Percentiles rank a stretch among this genome's conserved stretches.
These are phyloP conservation scores for Thaumetopoea pityocampa DNA, from an alignment of 1,140 invertebrate species.

Conservation along the genomic window DNA sequence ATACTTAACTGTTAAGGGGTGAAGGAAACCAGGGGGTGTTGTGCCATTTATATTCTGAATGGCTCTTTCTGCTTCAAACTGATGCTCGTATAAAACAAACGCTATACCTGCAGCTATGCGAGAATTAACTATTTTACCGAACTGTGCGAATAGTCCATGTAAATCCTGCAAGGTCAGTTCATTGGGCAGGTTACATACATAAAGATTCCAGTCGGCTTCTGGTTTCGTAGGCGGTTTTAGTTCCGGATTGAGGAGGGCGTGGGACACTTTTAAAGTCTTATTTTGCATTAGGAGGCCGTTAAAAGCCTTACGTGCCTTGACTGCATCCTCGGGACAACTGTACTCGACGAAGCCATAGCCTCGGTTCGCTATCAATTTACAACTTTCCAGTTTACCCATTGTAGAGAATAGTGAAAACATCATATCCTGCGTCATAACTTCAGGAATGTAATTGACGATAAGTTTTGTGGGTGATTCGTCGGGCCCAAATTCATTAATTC, in stretches of 20 bases:
- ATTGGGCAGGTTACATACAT: slow-evolving; percentile 75
- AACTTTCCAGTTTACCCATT: slow-evolving; percentile 77
- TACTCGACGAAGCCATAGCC: slow-evolving; percentile 77
- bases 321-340: slow-evolving; percentile 68
- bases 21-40: slow-evolving; percentile 70
- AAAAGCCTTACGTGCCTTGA: slow-evolving; percentile 72
- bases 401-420: slow-evolving; percentile 76
- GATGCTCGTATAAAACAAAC: slow-evolving; percentile 72
- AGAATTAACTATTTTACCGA: slow-evolving; percentile 75
- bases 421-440: slow-evolving; percentile 77
- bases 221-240: slow-evolving; percentile 71
- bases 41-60: slow-evolving; percentile 70
- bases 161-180: slow-evolving; percentile 75
- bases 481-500: slow-evolving; percentile 72
- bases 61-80: slow-evolving; percentile 72
- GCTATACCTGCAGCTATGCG: slow-evolving; percentile 74
- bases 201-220: slow-evolving; percentile 75
- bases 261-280: slow-evolving; percentile 74
- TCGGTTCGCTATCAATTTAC: slow-evolving; percentile 76
- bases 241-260: slow-evolving; percentile 72
- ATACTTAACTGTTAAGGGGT: slow-evolving; percentile 75
- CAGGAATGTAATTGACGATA: slow-evolving; percentile 77
- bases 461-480: slow-evolving; percentile 76
- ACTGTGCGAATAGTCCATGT: slow-evolving; percentile 74
- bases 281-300: slow-evolving; percentile 75